Base-by-base conservation (phyloP, 2,888 invertebrate genomes). In the Agonum fuliginosum region DNA sequence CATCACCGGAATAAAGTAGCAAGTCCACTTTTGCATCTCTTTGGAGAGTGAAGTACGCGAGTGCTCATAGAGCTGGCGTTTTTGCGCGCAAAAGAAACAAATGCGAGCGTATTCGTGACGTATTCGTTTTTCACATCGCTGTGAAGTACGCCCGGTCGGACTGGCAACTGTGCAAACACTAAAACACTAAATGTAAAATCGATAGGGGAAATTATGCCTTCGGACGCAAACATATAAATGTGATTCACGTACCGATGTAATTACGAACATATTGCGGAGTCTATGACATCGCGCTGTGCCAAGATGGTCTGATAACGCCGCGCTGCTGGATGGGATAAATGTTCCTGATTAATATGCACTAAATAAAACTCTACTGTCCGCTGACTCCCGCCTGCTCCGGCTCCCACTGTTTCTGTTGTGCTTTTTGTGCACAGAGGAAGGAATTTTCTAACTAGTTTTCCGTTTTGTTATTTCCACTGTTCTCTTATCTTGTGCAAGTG, bases 171-270 rank as follows among this genome's bases (percentile, higher is more conserved):
- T 70, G 27, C 70, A 70, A 70, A 46, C 46, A 70, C 75, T 78
- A 80, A 70, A 70, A 46, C 46, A 70, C 75, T 78, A 80, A 82
- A 82, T 81, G 82, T 79, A 79, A 81, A 83, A 83, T 82, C 82
- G 80, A 83, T 83, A 80, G 72, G 78, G 72, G 79, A 80, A 82
- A 82, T 82, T 82, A 82, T 82, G 81, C 81, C 81, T 82, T 81
- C 82, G 81, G 81, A 82, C 81, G 81, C 80, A 81, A 80, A 80
- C 80, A 81, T 82, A 81, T 81, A 81, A 82, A 83, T 82, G 82
- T 81, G 81, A 80, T 81, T 82, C 82, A 82, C 82, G 82, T 82
- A 54, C 54, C 54, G 54, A 54, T 73, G 79, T 79, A 80, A 79
- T 78, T 79, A 78, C 78, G 78, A 65, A 78, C 80, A 80, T 81